Evolutionary conservation across 2,888 invertebrate species (phyloP), one percentile per base, ranked within the genome.

Genomic region (Stenchaetothrips biformis): DNA sequence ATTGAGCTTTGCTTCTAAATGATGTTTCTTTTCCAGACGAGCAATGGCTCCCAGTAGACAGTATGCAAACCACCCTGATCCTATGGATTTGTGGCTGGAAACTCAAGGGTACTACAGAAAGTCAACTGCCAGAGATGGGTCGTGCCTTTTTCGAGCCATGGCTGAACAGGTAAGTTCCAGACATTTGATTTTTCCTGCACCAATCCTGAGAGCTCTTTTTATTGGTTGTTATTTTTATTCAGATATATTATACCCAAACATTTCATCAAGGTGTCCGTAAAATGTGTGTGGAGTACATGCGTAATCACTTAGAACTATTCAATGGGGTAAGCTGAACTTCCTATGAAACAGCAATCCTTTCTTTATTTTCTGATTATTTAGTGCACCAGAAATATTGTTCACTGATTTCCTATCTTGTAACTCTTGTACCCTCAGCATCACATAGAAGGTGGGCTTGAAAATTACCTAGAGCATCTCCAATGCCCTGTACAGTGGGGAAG

Each of bases 101-200:
- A 90, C 91, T 83, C 90, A 93, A 86, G 94, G 94, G 74, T 92
- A 92, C 85, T 95, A 94, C 86, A 90, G 96, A 84, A 97, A 97
- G 89, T 94, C 94, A 85, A 93, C 94, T 25, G 95, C 96, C 80
- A 92, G 93, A 85, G 97, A 97, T 89, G 93, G 95, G 80, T 94
- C 94, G 82, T 96, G 95, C 85, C 88, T 97, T 79, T 97, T 97
- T 87, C 91, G 97, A 84, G 94, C 94, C 16, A 92, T 96, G 80
- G 93, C 96, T 62, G 97, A 97, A 87, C 95, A 96, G 88, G 90
- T 93, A 85, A 83, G 80, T 83, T n/a, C 78, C 53, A 74, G 9
- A 78, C 47, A 81, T 47, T 74, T 49, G 53, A 77, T 49, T 6
- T 77, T 48, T 37, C 1, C 9, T 37, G 49, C 37, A 8, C 18